These are phyloP conservation scores for Oxyura jamaicensis DNA, from an alignment of 2,113 vertebrate genomes.

Conservation along the genomic window DNA sequence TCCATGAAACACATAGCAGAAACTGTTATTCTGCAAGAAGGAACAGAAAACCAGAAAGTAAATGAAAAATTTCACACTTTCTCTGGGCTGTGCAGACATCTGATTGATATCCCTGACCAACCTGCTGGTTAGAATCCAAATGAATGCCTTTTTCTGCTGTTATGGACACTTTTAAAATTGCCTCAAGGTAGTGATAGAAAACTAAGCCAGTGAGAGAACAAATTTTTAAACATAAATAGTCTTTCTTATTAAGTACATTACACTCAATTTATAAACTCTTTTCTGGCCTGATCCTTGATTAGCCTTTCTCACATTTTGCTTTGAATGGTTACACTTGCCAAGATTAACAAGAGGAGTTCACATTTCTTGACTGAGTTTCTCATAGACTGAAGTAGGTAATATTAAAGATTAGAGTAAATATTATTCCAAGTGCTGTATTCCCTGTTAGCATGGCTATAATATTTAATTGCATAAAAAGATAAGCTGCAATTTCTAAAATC, in stretches of 20 bases:
- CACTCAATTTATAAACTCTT: background rate
- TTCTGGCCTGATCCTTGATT: background rate
- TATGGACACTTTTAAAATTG: background rate
- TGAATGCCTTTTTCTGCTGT: background rate
- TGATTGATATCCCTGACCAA: background rate
- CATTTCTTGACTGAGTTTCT: background rate
- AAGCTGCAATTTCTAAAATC: background rate
- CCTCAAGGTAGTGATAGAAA: background rate
- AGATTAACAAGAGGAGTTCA: background rate
- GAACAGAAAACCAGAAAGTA: conserved; percentile 24
- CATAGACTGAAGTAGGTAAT: background rate
- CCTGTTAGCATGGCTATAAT: background rate
- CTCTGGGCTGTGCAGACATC: background rate
- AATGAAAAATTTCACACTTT: background rate
- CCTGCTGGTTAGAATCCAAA: background rate
- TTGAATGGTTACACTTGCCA: background rate
- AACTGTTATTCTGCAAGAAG: conserved; percentile 87
- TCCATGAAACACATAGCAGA: conserved; percentile 93
- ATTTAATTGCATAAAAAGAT: background rate
- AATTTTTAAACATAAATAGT: background rate
- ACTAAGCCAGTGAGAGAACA: background rate
- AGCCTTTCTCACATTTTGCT: background rate
- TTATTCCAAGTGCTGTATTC: background rate
- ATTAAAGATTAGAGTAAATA: background rate
- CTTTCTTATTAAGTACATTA: background rate